Evolutionary conservation across 2,888 invertebrate genomes (phyloP), one percentile per base, ranked within the genome.

Genomic region (Ophion costatus): DNA sequence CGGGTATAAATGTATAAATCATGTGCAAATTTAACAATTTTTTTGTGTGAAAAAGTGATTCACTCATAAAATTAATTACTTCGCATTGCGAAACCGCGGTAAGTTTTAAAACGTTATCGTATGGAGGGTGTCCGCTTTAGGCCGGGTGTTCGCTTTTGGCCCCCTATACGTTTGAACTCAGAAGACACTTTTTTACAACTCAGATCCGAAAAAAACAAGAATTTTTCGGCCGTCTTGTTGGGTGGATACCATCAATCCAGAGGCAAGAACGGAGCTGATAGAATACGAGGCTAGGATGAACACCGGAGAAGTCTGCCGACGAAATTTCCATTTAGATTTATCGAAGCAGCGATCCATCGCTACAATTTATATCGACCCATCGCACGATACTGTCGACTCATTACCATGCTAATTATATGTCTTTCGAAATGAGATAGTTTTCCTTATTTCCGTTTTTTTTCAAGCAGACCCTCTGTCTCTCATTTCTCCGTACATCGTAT

Each of bases 241-340:
- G 45, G 3, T 11, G 3, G 45, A 10, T 45, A 45, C 45, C 11
- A 77, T 81, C 63, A 78, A 84, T 84, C 77, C 63, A 64, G 61
- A 64, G 42, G 57, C 57, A 11, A 63, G 61, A 70, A 20, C 29
- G 66, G 61, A 66, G 63, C 70, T 79, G 75, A 83, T 63, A 56
- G 61, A 67, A 29, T 51, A 57, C 24, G 38, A 56, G 67, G 38
- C 45, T 22, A 22, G 29, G 57, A 45, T 20, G 38, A 24, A 29
- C 29, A 29, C 29, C 2, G 29, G 42, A 70, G 69, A 59, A 80
- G 45, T 45, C 45, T 88, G 77, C 83, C 76, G 22, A 33, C 81
- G 87, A 81, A 71, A 90, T 90, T 90, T 89, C 88, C 89, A 89
- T 89, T 86, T 38, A 81, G 89, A 91, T 89, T 88, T 86, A 89